Evolutionary conservation across 53 echinoderm and acorn worm genomes (phyloP), one percentile per base, ranked within the genome.

Genomic region (Mesocentrotus franciscanus): DNA sequence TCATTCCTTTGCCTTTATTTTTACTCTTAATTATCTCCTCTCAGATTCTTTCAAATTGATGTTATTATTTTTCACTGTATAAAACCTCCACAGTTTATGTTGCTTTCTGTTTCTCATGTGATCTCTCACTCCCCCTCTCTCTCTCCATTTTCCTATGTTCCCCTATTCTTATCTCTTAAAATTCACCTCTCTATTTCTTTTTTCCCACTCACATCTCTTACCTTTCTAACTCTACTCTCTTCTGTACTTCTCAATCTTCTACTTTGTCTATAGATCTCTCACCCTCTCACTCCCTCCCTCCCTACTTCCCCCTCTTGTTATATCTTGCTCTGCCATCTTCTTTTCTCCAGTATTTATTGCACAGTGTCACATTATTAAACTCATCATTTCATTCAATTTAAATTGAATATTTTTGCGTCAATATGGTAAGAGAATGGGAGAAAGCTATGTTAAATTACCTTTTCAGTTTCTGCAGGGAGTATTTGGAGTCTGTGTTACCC

Each of bases 401-500:
- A 68, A 24, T 49, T 49, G 6, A 49, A 24, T 22, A 68, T 8
- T 68, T 7, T 68, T 24, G 4, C 8, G 61, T 15, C 15, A 61
- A 26, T 24, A 24, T 68, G 76, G 30, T 14, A 76, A 76, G 11
- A 76, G 15, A 14, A 10, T 18, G n/a, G 27, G 72, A 64, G 12
- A 81, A 78, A 8, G 20, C 16, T 42, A 1, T 6, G 8, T 8
- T 17, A 17, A 81, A 42, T 81, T 81, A 99, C 99, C 99, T 99
- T 83, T 99, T 99, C 29, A 98, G 97, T 96, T 99, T 99, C 95
- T 99, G 99, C 56, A 99, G 96, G 56, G 99, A 99, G 93, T 99
- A 99, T 91, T 99, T 99, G 84, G 99, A 99, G 91, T 99, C 99
- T 5, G 99, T 99, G 95, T 98, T 99, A 96, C 99, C 99, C 96